Evolutionary conservation across 1,140 invertebrate genomes (phyloP).

Genomic region (Neuroterus valhalla): DNA sequence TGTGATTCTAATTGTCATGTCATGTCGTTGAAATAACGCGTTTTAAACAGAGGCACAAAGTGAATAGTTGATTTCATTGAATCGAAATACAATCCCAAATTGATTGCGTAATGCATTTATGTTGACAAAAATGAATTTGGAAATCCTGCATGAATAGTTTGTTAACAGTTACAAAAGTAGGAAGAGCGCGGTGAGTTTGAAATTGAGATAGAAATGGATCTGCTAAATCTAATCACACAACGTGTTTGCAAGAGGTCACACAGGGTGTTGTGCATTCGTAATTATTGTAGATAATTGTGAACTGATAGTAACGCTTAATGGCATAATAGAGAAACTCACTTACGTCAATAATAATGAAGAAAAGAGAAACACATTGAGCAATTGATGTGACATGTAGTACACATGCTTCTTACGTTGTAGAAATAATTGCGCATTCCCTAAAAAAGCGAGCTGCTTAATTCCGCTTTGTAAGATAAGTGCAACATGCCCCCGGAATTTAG

Average conservation of each 20-base stretch:
- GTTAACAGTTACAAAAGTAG: not conserved
- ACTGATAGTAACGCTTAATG: not conserved
- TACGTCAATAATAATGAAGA: constrained; percentile 24
- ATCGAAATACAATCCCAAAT: too few relatives aligned
- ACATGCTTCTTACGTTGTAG: not conserved
- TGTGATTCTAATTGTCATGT: too few relatives aligned
- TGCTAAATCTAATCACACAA: constrained; percentile 15
- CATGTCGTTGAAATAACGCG: too few relatives aligned
- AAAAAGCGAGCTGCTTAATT: constrained; percentile 14
- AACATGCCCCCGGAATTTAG: too few relatives aligned
- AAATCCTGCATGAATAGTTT: not conserved
- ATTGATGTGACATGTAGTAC: not conserved
- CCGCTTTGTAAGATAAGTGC: not conserved
- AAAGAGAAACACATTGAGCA: constrained; percentile 18
- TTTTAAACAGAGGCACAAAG: too few relatives aligned
- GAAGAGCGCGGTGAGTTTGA: not conserved
- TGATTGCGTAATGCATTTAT: not conserved
- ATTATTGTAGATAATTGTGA: constrained; percentile 6
- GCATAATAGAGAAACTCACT: constrained; percentile 18
- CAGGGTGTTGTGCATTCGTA: not conserved
- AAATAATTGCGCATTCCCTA: not conserved
- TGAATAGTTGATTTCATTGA: too few relatives aligned
- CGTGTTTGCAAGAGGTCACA: not conserved
- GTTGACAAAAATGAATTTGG: not conserved
- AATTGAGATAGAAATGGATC: constrained; percentile 2